These are phyloP conservation scores for Hyposoter didymator DNA, from an alignment of 2,888 invertebrate genomes.

Conservation along the genomic window DNA sequence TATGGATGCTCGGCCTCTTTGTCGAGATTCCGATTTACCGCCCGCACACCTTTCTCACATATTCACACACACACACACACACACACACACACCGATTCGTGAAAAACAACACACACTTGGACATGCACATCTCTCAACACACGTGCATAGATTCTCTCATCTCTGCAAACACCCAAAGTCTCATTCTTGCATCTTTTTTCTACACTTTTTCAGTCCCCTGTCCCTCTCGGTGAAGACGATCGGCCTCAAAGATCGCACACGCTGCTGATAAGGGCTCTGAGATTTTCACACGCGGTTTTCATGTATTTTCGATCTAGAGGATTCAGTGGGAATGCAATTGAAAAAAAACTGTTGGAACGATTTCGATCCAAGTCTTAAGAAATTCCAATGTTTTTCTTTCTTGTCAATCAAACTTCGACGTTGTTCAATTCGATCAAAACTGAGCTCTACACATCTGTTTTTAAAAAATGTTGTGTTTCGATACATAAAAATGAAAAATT, in stretches of 20 bases:
- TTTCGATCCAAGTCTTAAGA: too few species aligned
- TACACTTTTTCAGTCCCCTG: slow-evolving; percentile 21
- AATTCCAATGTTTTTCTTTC: too few species aligned
- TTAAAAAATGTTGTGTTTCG: too few species aligned
- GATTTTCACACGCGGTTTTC: slow-evolving; percentile 57
- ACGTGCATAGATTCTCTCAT: slow-evolving; percentile 29
- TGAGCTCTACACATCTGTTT: too few species aligned
- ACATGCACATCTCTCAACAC: neutral
- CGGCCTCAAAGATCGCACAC: slow-evolving; percentile 76
- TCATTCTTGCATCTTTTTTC: slow-evolving; percentile 33
- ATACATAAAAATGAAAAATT: too few species aligned
- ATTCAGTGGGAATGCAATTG: neutral
- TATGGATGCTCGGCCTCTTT: slow-evolving; percentile 81
- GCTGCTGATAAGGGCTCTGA: slow-evolving; percentile 79
- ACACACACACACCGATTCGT: neutral
- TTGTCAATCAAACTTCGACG: too few species aligned
- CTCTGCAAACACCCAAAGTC: slow-evolving; percentile 28
- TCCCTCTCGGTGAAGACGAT: slow-evolving; percentile 46
- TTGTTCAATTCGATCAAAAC: too few species aligned
- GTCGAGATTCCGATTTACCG: slow-evolving; percentile 75
- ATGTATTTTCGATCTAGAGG: neutral
- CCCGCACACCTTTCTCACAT: slow-evolving; percentile 66
- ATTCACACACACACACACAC: slow-evolving; percentile 31
- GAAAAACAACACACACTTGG: neutral
- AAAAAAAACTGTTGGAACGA: too few species aligned